A percentile compares a stretch with the other conserved stretches of the same genome.
phyloP scores from a whole-genome alignment of 2,888 invertebrate genomes.

The Dasysyrphus tricinctus region DNA sequence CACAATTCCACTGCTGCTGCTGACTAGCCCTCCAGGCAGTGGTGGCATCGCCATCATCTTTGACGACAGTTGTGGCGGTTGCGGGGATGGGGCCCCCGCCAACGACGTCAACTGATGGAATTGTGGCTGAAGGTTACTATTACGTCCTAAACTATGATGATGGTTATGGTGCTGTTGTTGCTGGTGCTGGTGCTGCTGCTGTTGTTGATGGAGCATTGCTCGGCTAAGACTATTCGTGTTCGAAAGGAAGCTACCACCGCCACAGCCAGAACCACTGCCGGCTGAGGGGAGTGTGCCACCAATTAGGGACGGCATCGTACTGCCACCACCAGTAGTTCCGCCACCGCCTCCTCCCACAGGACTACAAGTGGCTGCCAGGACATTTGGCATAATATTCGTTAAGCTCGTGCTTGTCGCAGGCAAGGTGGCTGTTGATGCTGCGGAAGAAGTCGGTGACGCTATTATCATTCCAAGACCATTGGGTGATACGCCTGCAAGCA shows the following conservation, averaged over 20 bases:
- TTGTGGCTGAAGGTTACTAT: conserved; percentile 72
- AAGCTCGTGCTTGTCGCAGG: conserved; percentile 77
- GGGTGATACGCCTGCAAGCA: conserved; percentile 60
- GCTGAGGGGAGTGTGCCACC: conserved; percentile 80
- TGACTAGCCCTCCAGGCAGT: conserved; percentile 50
- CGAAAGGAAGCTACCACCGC: conserved; percentile 75
- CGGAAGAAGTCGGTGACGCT: conserved; percentile 81
- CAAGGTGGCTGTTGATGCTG: conserved; percentile 79
- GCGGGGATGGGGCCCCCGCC: conserved; percentile 31
- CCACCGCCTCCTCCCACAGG: conserved; percentile 54
- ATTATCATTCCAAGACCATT: conserved; percentile 77
- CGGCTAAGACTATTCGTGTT: conserved; percentile 72
- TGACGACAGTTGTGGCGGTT: conserved; percentile 34
- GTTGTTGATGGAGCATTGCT: conserved; percentile 71
- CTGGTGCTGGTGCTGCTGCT: conserved; percentile 73
- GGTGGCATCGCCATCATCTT: conserved; percentile 78
- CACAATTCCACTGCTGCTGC: conserved; percentile 65
- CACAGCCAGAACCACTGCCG: conserved; percentile 80
- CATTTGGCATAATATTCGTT: conserved; percentile 77
- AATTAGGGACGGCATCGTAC: conserved; percentile 70
- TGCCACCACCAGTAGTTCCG: conserved; percentile 50
- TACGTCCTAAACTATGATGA: conserved; percentile 74
- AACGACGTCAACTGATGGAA: conserved; percentile 68
- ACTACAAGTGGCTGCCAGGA: conserved; percentile 75
- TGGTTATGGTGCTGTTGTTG: conserved; percentile 73